Conservation (phyloP, 2,113 vertebrate species). For the Caracal caracal region DNA sequence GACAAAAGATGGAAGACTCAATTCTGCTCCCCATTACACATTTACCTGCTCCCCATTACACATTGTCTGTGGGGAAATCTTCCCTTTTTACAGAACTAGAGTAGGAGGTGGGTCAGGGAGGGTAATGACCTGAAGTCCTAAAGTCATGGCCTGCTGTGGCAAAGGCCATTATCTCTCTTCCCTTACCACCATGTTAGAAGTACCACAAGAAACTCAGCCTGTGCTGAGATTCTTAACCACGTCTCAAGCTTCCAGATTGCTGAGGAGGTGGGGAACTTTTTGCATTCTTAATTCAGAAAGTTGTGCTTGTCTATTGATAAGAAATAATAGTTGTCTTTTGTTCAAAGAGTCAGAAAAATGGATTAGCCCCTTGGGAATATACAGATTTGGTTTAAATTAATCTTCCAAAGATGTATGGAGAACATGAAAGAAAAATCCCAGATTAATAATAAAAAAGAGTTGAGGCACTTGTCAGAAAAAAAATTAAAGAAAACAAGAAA, state of each 20-base stretch:
- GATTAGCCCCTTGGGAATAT: not conserved
- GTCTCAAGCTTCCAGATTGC: not conserved
- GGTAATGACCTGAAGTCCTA: no score
- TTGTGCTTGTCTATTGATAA: not conserved
- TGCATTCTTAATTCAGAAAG: not conserved
- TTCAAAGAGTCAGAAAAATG: constrained; percentile 47
- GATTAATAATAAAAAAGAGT: constrained; percentile 28
- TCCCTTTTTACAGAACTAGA: not conserved
- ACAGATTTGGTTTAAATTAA: constrained; percentile 59
- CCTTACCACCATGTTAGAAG: not conserved
- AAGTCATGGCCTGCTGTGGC: not conserved
- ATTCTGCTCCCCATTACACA: not conserved
- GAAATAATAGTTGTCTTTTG: constrained; percentile 50
- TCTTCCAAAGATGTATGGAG: constrained; percentile 47
- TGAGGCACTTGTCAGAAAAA: not conserved
- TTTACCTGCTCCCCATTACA: not conserved
- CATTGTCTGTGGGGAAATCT: not conserved
- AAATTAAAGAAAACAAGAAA: not conserved
- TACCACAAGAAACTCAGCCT: not conserved
- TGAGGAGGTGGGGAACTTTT: not conserved
- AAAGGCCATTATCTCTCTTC: not conserved
- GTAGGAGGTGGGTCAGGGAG: no score
- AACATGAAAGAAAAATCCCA: constrained; percentile 52
- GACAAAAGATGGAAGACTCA: not conserved
- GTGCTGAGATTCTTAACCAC: not conserved